Evolutionary conservation across 2,113 vertebrate species (phyloP).

Genomic region (Sylvietta virens): DNA sequence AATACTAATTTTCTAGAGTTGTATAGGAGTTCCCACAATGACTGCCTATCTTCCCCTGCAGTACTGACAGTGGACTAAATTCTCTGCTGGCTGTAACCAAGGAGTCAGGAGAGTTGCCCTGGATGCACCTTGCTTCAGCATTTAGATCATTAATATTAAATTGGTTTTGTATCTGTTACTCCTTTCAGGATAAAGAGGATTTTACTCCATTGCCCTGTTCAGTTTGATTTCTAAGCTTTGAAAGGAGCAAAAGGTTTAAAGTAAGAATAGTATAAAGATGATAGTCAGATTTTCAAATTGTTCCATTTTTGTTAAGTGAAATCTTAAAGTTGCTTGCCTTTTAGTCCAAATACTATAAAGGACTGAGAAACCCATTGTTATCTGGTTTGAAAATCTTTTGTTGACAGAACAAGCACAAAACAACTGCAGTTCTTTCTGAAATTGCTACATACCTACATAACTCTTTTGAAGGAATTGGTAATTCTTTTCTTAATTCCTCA

Average conservation of each 20-base stretch:
- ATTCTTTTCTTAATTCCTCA: neutral
- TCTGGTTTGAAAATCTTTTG: neutral
- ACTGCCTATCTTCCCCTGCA: neutral
- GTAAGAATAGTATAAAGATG: neutral
- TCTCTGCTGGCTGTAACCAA: neutral
- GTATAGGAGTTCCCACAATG: neutral
- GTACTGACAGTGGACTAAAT: neutral
- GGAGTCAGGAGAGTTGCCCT: neutral
- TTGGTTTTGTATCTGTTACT: neutral
- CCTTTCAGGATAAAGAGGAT: neutral
- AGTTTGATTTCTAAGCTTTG: neutral
- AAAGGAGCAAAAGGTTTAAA: neutral
- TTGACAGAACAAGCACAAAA: neutral
- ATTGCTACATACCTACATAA: neutral
- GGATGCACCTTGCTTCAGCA: neutral
- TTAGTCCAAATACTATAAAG: neutral
- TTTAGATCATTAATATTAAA: neutral
- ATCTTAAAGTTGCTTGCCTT: neutral
- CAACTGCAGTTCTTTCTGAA: neutral
- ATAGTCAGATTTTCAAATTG: neutral
- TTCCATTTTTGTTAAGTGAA: neutral
- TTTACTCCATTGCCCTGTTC: neutral
- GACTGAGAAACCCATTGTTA: neutral
- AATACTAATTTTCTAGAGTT: neutral
- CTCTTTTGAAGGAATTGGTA: neutral